These are phyloP conservation scores for Gryon sp. DNA, from an alignment of 1,140 invertebrate genomes.

Conservation along the genomic window DNA sequence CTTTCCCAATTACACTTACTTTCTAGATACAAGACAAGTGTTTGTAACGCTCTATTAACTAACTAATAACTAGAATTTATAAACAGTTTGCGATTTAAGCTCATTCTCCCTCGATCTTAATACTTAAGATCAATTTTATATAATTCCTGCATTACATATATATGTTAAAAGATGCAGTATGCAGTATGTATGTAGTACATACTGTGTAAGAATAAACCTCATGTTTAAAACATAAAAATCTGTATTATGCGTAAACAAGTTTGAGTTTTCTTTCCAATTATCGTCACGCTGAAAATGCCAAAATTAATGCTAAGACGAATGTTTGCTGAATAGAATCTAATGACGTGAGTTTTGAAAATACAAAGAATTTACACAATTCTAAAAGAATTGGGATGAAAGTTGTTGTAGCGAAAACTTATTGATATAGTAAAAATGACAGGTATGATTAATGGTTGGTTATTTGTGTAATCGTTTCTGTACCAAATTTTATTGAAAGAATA, in stretches of 20 bases:
- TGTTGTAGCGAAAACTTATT: too few species aligned
- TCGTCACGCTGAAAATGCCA: slow-evolving; percentile 30
- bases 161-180: slow-evolving; percentile 49
- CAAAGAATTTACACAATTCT: too few species aligned
- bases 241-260: slow-evolving; percentile 48
- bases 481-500: too few species aligned
- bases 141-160: slow-evolving; percentile 52
- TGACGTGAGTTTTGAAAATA: slow-evolving; percentile 13
- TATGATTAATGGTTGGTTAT: too few species aligned
- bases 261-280: slow-evolving; percentile 36
- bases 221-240: slow-evolving; percentile 55
- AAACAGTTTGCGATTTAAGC: neutral
- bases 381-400: too few species aligned
- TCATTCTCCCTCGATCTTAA: slow-evolving; percentile 33
- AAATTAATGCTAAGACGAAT: slow-evolving; percentile 46
- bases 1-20: too few species aligned
- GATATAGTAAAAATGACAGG: too few species aligned
- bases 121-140: slow-evolving; percentile 40
- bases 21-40: too few species aligned
- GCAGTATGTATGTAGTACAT: slow-evolving; percentile 15
- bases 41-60: neutral
- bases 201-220: slow-evolving; percentile 26
- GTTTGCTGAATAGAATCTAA: slow-evolving; percentile 19
- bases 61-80: neutral
- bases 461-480: too few species aligned